phyloP scores from a whole-genome alignment of 2,888 invertebrate species.

The Drosophila putrida region DNA sequence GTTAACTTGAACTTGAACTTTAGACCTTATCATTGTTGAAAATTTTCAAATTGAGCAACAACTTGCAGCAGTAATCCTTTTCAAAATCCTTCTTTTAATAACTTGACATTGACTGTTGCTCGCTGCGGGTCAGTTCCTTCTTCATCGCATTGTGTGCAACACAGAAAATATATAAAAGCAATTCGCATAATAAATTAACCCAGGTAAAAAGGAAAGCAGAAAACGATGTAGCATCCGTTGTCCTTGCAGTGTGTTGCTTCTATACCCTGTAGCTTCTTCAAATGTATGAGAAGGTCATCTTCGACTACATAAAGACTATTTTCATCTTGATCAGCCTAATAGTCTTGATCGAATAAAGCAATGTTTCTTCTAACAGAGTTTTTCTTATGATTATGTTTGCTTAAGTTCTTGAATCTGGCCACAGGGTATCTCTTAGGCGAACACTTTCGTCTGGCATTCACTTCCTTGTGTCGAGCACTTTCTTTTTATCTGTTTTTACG shows the following conservation, averaged over 20 bases:
- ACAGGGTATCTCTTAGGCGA: conserved; percentile 1
- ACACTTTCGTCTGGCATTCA: not conserved
- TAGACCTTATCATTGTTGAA: conserved; percentile 33
- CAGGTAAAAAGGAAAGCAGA: conserved; percentile 43
- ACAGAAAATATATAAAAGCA: conserved; percentile 60
- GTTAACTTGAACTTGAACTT: conserved; percentile 58
- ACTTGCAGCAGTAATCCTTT: conserved; percentile 59
- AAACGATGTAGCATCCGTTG: conserved; percentile 15
- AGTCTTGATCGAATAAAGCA: not conserved
- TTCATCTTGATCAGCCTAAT: not conserved
- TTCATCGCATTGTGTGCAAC: conserved; percentile 24
- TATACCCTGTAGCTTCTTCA: conserved; percentile 6
- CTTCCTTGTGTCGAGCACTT: conserved; percentile 1
- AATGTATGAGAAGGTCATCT: not conserved
- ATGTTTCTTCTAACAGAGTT: not conserved
- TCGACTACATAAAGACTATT: not conserved
- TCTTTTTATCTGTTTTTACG: conserved; percentile 12
- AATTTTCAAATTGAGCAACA: conserved; percentile 48
- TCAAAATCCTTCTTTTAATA: conserved; percentile 68
- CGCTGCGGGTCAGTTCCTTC: conserved; percentile 13
- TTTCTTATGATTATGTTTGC: not conserved
- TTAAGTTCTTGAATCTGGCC: not conserved
- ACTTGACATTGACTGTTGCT: conserved; percentile 77
- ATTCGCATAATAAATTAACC: conserved; percentile 79
- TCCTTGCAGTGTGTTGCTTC: conserved; percentile 6